Evolutionary conservation across 2,888 invertebrate species (phyloP), one percentile per base, ranked within the genome.

Genomic region (Andrena chrysosceles): DNA sequence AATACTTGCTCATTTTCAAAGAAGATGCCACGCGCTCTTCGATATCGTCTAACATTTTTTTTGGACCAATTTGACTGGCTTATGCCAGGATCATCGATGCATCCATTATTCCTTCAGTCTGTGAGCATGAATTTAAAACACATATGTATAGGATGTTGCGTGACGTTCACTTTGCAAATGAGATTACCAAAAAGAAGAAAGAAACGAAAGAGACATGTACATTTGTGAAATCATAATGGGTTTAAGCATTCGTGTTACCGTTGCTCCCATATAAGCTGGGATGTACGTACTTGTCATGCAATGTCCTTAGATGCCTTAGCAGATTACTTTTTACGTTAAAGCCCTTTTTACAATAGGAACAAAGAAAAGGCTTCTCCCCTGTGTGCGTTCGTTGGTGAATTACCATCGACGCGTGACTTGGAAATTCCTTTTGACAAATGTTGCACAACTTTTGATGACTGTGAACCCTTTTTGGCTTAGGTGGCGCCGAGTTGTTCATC

Each of bases 311-410:
- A 92, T 97, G 97, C 85, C 97, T 95, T 85, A 97, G 93, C 83
- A 97, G 94, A 94, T 97, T 97, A 83, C 97, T 97, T 93, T 97
- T 97, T 85, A 97, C 97, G 94, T 97, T 97, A 94, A 97, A 97
- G 2, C 96, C 97, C 92, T 97, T 97, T 94, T 96, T 96, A 95
- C 97, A 97, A 67, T 96, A 95, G 26, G 96, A 96, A 94, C 97
- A 97, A 67, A 96, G 95, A 94, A 96, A 97, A 20, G 97, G 97
- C 73, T 96, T 95, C 93, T 97, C 97, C 94, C 96, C 96, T 88
- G 97, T 97, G 90, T 97, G 97, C 48, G 96, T 97, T 90, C 97
- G 95, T 94, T 96, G 96, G 93, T 97, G 97, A 90, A 97, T 97
- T 81, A 97, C 95, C 97, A 97, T 97, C 77, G 97, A 97, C 72